Evolutionary conservation across 2,888 invertebrate species (phyloP).

Genomic region (Diarsia mendica): DNA sequence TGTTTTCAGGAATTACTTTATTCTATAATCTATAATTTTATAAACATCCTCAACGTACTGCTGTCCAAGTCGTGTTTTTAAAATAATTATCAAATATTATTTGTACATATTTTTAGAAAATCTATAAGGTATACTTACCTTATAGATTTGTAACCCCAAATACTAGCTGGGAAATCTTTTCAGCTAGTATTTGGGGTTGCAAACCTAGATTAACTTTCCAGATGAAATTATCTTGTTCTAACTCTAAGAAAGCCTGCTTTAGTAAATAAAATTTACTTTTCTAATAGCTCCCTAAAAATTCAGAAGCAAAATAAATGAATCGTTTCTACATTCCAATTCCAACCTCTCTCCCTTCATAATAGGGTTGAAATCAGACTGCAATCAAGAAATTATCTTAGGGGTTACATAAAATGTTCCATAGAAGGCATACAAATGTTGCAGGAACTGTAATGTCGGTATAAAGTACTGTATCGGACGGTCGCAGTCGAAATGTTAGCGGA

Average conservation of each 20-base stretch:
- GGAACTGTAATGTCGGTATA: conserved; percentile 65
- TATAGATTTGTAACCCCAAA: no score
- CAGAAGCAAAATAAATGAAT: conserved; percentile 23
- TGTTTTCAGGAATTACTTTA: no score
- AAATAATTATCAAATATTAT: no score
- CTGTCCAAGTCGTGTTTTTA: no score
- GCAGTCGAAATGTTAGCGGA: conserved; percentile 45
- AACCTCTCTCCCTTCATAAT: accelerated
- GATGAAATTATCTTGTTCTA: background rate
- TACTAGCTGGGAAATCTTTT: no score
- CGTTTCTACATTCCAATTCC: background rate
- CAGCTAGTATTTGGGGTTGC: no score
- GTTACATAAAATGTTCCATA: conserved; percentile 70
- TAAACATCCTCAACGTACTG: no score
- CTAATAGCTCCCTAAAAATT: conserved; percentile 23
- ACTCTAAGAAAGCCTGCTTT: background rate
- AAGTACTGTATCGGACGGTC: conserved; percentile 43
- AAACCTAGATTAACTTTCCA: no score
- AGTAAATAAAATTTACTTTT: background rate
- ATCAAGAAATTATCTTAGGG: conserved; percentile 47
- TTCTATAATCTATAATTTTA: no score
- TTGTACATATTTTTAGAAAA: no score
- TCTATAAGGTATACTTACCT: no score
- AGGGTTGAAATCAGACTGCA: conserved; percentile 19
- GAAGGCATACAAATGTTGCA: conserved; percentile 62